Evolutionary conservation across 2,797 vertebrate species (phyloP), one percentile per base, ranked within the genome.

Genomic region (Artibeus jamaicensis): DNA sequence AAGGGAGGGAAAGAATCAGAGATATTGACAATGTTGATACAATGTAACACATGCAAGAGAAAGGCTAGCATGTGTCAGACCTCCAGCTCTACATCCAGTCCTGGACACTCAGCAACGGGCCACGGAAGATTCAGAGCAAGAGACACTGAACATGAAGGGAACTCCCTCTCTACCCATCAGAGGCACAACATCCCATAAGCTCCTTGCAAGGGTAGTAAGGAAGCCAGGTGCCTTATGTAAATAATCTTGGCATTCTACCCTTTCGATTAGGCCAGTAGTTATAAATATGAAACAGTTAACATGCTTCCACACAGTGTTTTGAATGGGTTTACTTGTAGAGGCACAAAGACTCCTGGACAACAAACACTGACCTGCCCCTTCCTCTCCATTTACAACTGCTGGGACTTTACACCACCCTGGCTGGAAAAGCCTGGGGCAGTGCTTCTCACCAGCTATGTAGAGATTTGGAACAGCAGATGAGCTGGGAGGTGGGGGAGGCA

Each of bases 151-250:
- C 1, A 34, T 12, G 26, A 74, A 3, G 34, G 21, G 8, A n/a
- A 76, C 22, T 21, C 19, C 42, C 2, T 46, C 39, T 59, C 3
- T 32, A 42, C 4, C 7, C 22, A 57, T 5, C 67, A 32, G 8
- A 71, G 46, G 26, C 22, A 55, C 6, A 53, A 32, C 44, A 32
- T 6, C 67, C 62, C 78, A 32, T 2, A 24, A 19, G 16, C n/a
- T 4, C 6, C 9, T 14, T 19, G 2, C 59, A 83, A 86, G 48
- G 18, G 37, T 55, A 67, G 7, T 74, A 32, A 53, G 21, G 7
- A 90, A 62, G 5, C 50, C 71, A 95, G 32, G 32, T 24, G 70
- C 1, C 24, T 92, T 87, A 37, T 37, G 29, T 24, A 86, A 65
- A 37, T 8, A 50, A 55, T 26, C 53, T 42, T 48, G 26, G n/a